phyloP scores from a whole-genome alignment of 2,797 vertebrate species.

The Anableps anableps region DNA sequence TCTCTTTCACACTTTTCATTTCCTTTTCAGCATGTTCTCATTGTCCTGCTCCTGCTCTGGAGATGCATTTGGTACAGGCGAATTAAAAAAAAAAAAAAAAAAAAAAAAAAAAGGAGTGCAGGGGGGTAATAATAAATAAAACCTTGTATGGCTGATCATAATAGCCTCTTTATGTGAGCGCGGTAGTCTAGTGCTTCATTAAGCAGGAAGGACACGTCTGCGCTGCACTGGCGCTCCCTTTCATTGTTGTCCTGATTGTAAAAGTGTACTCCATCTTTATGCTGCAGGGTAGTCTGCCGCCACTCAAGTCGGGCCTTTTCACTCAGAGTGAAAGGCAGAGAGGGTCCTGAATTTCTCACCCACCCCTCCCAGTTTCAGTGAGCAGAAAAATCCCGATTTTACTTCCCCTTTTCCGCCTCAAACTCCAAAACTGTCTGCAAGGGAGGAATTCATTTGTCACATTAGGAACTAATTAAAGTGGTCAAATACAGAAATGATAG shows the following conservation, averaged over 20 bases:
- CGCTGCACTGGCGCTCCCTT: slow-evolving; percentile 37
- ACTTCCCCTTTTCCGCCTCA: slow-evolving; percentile 9
- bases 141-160: slow-evolving; percentile 50
- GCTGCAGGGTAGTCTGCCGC: slow-evolving; percentile 60
- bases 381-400: slow-evolving; percentile 20
- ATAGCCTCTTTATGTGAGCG: slow-evolving; percentile 65
- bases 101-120: background rate
- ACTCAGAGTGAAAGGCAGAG: slow-evolving; percentile 63
- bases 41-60: slow-evolving; percentile 47
- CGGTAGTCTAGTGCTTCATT: slow-evolving; percentile 67
- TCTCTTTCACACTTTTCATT: slow-evolving; percentile 50
- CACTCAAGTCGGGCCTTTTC: slow-evolving; percentile 70
- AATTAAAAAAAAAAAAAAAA: slow-evolving; percentile 24
- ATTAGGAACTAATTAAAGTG: slow-evolving; percentile 4
- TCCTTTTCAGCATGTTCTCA: slow-evolving; percentile 56
- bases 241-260: slow-evolving; percentile 67
- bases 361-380: slow-evolving; percentile 22
- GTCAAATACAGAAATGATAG: slow-evolving; percentile 6
- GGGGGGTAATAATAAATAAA: slow-evolving; percentile 60
- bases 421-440: slow-evolving; percentile 8
- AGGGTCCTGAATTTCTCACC: slow-evolving; percentile 42
- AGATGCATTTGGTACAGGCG: slow-evolving; percentile 48
- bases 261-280: slow-evolving; percentile 71
- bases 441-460: slow-evolving; percentile 34
- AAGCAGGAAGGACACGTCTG: slow-evolving; percentile 68